Evolutionary conservation across 2,797 vertebrate genomes (phyloP).

Genomic region (Propithecus deckenii): DNA sequence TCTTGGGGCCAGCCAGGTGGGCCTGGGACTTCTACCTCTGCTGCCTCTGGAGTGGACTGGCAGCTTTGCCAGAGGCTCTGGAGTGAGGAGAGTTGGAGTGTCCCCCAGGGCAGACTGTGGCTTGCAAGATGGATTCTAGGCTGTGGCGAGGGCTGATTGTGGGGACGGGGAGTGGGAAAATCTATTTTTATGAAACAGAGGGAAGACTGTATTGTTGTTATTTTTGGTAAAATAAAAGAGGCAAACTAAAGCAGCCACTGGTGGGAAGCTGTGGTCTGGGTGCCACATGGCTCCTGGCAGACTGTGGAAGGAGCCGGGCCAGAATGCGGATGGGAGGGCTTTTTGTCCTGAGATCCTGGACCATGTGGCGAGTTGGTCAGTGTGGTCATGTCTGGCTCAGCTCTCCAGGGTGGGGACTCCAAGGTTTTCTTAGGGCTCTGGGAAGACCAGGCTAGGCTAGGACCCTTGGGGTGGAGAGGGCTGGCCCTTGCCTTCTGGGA

Average conservation of each 20-base stretch:
- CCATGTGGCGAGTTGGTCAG: background rate
- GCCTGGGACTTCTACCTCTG: background rate
- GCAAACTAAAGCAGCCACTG: slow-evolving; percentile 37
- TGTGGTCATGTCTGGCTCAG: slow-evolving; percentile 18
- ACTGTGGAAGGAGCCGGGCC: background rate
- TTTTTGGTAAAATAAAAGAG: slow-evolving; percentile 79
- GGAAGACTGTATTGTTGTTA: slow-evolving; percentile 67
- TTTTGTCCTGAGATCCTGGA: slow-evolving; percentile 16
- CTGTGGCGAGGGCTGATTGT: slow-evolving; percentile 21
- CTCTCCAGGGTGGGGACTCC: slow-evolving; percentile 9
- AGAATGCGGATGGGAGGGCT: background rate
- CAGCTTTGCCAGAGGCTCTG: slow-evolving; percentile 16
- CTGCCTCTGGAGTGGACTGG: background rate
- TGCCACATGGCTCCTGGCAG: slow-evolving; percentile 51
- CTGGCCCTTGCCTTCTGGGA: background rate
- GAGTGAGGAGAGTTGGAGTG: background rate
- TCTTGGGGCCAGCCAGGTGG: background rate
- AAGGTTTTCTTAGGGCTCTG: slow-evolving; percentile 29
- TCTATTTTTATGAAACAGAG: slow-evolving; percentile 75
- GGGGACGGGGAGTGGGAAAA: background rate
- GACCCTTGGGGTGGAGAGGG: background rate
- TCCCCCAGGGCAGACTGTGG: background rate
- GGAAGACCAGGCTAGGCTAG: background rate
- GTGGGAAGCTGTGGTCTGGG: slow-evolving; percentile 54
- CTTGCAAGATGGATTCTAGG: slow-evolving; percentile 29